Evolutionary conservation across 2,113 vertebrate species (phyloP).

Genomic region (Anguilla japonica): DNA sequence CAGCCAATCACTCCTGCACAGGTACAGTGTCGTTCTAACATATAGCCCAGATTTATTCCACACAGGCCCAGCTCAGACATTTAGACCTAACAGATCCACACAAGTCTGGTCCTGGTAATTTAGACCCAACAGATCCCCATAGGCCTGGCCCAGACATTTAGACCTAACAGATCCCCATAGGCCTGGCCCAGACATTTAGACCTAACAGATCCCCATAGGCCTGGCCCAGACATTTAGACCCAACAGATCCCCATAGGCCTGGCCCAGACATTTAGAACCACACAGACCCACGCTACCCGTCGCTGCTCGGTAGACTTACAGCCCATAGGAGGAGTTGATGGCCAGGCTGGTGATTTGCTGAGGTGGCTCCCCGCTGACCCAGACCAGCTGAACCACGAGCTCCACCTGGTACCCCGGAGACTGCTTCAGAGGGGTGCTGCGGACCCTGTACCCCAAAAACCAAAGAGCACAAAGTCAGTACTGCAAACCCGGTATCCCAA

Average conservation of each 20-base stretch:
- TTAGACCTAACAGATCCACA: too few relatives aligned
- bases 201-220: too few relatives aligned
- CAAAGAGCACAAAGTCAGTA: neutral
- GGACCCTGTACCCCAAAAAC: slow-evolving; percentile 77
- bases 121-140: neutral
- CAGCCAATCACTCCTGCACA: too few relatives aligned
- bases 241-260: too few relatives aligned
- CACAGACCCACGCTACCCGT: neutral
- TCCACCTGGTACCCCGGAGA: slow-evolving; percentile 94
- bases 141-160: neutral
- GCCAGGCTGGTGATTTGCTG: slow-evolving; percentile 95
- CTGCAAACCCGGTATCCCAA: neutral
- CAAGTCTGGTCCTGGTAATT: too few relatives aligned
- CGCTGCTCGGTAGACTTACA: slow-evolving; percentile 75
- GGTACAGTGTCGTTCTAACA: too few relatives aligned
- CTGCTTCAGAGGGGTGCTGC: slow-evolving; percentile 91
- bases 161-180: neutral
- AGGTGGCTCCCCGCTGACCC: slow-evolving; percentile 96
- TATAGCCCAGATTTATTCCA: neutral
- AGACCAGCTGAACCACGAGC: slow-evolving; percentile 92
- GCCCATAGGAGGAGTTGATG: slow-evolving; percentile 89
- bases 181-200: too few relatives aligned
- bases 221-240: too few relatives aligned
- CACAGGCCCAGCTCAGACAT: too few relatives aligned
- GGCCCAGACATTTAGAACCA: neutral